Evolutionary conservation across 1,140 invertebrate species (phyloP), one percentile per base, ranked within the genome.

Genomic region (Dysdera silvatica): DNA sequence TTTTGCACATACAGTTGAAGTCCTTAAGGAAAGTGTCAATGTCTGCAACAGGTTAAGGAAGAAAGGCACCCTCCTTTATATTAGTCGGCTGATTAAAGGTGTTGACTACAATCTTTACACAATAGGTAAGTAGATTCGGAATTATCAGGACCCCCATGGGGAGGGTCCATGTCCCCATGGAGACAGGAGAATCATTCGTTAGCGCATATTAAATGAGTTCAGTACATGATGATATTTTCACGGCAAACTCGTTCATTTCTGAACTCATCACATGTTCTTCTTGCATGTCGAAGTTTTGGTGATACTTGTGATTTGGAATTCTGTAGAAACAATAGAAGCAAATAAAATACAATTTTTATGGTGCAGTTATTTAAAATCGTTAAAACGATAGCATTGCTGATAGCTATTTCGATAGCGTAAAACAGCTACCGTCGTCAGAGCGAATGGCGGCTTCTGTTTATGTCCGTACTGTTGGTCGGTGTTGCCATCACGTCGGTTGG

Each of bases 31-130:
- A 28, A 87, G 86, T 41, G 81, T 91, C 33, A 76, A 80, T 16
- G 82, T 95, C 0, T 93, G 91, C 70, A 83, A 86, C 59, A 78
- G 80, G 45, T 82, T 83, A 66, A 80, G 88, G 29, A 83, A 83
- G 67, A 87, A 87, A 70, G 84, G 77, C 37, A 76, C 93, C 47
- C 82, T 86, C 0, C 85, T 91, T 68, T 85, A 85, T 6, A 77
- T 93, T 33, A 88, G 87, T 8, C 87, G 88, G 73, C 88, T 91
- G 67, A 85, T 92, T 4, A 87, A 84, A 72, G 85, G 82, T 74
- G 76, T 82, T 10, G 88, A 91, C 73, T 92, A 88, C 67, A 83
- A 87, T 71, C 71, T 77, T 40, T 88, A 88, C 66, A 87, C 88
- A 20, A 80, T 82, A 74, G 83, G 84, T 86, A 31, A 37, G 24